Base-by-base conservation (phyloP, 2,797 vertebrate genomes). In the Gadopsis marmoratus region DNA sequence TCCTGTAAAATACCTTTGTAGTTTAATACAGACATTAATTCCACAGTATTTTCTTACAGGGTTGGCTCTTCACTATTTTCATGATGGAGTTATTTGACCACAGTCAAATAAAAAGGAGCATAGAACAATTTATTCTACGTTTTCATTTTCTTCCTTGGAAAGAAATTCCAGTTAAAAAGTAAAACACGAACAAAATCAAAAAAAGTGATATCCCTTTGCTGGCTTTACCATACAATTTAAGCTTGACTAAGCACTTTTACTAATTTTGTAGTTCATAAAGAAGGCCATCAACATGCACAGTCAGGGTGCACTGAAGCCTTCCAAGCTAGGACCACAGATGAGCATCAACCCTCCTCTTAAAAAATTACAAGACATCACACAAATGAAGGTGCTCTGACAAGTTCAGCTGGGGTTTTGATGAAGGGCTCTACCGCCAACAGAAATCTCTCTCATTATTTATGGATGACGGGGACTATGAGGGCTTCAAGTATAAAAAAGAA, bases 401-500 rank as follows among this genome's bases (percentile, higher is more conserved):
- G 92, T 94, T 91, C 89, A 89, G 88, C 82, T 76, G 67, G 81
- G 88, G 81, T 91, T 91, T 83, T 88, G 91, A 94, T 88, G 91
- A 91, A 83, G 84, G 77, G 81, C 82, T 85, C 81, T 83, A 87
- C 80, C 53, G 74, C 88, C 86, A 82, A 89, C 90, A 91, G 86
- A 92, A 93, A 92, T 81, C 87, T 77, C 84, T 76, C 90, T 92
- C 89, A 91, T 93, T 90, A 91, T 90, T 91, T 89, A 88, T 92
- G 90, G 90, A 91, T 91, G 90, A 93, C 86, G 74, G 86, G 90
- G 89, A 86, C 86, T 86, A 90, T 85, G 88, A 93, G 82, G 89
- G 90, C 76, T 95, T 95, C 95, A 95, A 95, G 94, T 96, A 95
- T 94, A 94, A 95, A 95, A 95, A 92, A 93, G 80, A 91, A 93